Percentiles rank a stretch among this genome's conserved stretches.
Evolutionary conservation across 2,888 invertebrate species (phyloP).

Genomic region (Stictocephala bisonia): DNA sequence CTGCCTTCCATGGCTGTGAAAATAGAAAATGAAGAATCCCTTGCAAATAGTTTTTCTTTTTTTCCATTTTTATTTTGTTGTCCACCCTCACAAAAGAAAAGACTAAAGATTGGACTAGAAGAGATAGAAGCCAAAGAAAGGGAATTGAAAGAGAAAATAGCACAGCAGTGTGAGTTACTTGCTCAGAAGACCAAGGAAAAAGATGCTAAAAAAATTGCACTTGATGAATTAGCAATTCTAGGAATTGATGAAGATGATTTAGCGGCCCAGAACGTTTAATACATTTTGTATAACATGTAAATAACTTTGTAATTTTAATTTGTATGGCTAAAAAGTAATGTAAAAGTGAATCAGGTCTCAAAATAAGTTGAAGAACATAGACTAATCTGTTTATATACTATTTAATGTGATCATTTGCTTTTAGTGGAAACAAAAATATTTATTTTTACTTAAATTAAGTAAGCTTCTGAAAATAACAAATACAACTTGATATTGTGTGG

Average conservation of each 20-base stretch:
- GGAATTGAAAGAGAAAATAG: slow-evolving; percentile 39
- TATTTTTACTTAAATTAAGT: too few species aligned
- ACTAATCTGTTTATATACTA: too few species aligned
- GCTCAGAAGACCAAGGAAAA: slow-evolving; percentile 46
- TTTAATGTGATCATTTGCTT: too few species aligned
- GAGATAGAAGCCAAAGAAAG: slow-evolving; percentile 59
- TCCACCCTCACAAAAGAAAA: slow-evolving; percentile 65
- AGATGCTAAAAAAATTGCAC: slow-evolving; percentile 42
- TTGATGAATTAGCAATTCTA: slow-evolving; percentile 79
- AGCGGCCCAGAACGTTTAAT: slow-evolving; percentile 70
- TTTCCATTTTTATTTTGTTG: too few species aligned
- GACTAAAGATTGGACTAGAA: slow-evolving; percentile 68
- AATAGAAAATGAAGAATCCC: slow-evolving; percentile 6
- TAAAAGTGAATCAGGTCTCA: too few species aligned
- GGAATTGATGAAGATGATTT: slow-evolving; percentile 88
- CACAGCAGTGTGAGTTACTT: slow-evolving; percentile 22
- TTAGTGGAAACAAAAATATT: too few species aligned
- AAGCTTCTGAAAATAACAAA: too few species aligned
- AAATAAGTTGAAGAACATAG: too few species aligned
- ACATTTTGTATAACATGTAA: too few species aligned
- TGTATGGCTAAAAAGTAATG: too few species aligned
- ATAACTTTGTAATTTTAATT: too few species aligned
- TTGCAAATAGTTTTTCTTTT: slow-evolving; percentile 63
- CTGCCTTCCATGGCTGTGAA: background rate
- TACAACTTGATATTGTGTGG: too few species aligned